phyloP scores from a whole-genome alignment of 2,797 vertebrate species.

The Dermochelys coriacea region DNA sequence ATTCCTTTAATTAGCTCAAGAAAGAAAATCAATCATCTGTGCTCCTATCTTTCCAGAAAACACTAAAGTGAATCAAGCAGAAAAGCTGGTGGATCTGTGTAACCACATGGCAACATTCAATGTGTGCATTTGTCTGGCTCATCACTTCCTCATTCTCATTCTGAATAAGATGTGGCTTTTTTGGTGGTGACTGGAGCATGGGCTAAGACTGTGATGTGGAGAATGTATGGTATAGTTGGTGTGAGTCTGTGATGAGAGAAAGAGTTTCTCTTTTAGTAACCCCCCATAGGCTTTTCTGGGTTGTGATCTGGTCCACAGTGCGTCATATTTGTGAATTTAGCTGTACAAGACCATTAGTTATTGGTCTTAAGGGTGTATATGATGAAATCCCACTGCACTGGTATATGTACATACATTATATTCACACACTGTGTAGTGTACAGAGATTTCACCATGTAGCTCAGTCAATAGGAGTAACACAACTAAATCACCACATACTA shows the following conservation, averaged over 20 bases:
- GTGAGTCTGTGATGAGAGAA: rapidly evolving
- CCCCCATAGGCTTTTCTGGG: rapidly evolving
- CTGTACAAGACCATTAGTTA: too few relatives aligned
- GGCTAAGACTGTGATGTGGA: neutral
- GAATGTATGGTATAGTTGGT: neutral
- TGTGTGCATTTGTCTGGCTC: neutral
- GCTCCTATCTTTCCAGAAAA: neutral
- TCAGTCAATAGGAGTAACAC: neutral
- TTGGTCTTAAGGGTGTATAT: too few relatives aligned
- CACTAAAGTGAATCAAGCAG: neutral
- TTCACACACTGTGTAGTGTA: neutral
- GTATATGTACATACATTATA: too few relatives aligned
- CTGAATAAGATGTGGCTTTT: neutral
- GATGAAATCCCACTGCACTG: too few relatives aligned
- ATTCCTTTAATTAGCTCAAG: neutral
- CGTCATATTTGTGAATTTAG: too few relatives aligned
- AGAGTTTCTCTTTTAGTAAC: neutral
- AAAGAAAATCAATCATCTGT: neutral
- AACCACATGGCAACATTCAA: neutral
- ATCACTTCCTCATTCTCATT: neutral
- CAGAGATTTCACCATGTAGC: neutral
- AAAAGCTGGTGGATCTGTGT: neutral
- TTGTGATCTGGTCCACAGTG: neutral
- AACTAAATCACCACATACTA: neutral
- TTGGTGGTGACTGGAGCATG: neutral